These are phyloP conservation scores for Bucco capensis DNA, from an alignment of 2,113 vertebrate genomes.

Conservation along the genomic window DNA sequence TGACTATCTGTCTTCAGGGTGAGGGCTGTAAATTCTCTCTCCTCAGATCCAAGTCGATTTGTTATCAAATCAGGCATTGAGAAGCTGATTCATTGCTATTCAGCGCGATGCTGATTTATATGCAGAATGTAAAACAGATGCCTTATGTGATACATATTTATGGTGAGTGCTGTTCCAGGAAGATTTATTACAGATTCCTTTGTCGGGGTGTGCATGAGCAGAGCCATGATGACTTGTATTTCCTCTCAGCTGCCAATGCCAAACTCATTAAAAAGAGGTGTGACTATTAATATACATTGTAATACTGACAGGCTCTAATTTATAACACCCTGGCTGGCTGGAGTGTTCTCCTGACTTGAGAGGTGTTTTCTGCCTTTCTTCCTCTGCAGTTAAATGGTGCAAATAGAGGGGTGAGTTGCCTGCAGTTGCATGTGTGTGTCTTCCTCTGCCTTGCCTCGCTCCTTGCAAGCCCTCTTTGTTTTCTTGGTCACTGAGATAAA, in stretches of 20 bases:
- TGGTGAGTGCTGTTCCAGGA: constrained; percentile 97
- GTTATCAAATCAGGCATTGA: constrained; percentile 99
- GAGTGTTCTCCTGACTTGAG: constrained; percentile 81
- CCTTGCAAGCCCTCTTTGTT: constrained; percentile 47
- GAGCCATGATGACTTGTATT: constrained; percentile 99
- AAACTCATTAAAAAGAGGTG: constrained; percentile 99
- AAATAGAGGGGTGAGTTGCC: constrained; percentile 69
- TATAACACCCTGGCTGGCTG: constrained; percentile 91
- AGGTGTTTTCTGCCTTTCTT: constrained; percentile 79
- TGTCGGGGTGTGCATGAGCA: constrained; percentile 96
- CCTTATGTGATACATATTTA: constrained; percentile 99
- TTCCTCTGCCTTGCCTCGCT: not conserved
- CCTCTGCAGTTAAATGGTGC: constrained; percentile 72
- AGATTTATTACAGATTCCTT: constrained; percentile 99
- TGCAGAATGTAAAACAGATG: constrained; percentile 99
- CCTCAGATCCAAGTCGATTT: constrained; percentile 99
- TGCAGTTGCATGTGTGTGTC: not conserved
- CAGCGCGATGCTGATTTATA: constrained; percentile 99
- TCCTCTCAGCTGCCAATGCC: constrained; percentile 99
- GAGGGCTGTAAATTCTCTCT: constrained; percentile 96
- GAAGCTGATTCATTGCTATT: constrained; percentile 99
- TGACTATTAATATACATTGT: constrained; percentile 99
- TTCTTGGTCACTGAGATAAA: constrained; percentile 46
- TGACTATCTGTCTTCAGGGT: constrained; percentile 85
- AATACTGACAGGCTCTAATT: constrained; percentile 99